Evolutionary conservation across 53 echinoderm and acorn worm genomes (phyloP), one percentile per base, ranked within the genome.

Genomic region (Antedon mediterranea): DNA sequence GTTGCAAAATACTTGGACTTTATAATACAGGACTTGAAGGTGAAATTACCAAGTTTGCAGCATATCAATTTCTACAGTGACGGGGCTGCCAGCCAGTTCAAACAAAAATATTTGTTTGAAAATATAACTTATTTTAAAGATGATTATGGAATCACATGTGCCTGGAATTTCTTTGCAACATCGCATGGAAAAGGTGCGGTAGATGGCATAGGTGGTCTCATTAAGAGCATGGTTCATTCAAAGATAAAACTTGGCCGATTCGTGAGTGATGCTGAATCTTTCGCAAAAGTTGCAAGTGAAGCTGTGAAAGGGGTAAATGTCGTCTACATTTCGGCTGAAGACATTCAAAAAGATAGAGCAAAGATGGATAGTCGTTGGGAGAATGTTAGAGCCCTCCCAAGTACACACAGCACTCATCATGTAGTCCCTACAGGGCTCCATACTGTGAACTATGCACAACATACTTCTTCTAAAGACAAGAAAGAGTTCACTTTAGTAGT

Each of bases 51-150:
- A 0, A 9, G 0, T 7, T 18, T 82, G 0, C 34, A 81, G 23
- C 5, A 0, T 0, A 32, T 80, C 28, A 2, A 57, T 29, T 85
- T 75, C 5, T 85, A 78, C 31, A 81, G 76, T 0, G 85, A 85
- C 76, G 81, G 85, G 0, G 80, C 85, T 0, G 85, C 79, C 0
- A 84, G 84, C 43, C 84, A 84, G 73, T 84, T 84, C 76, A 80
- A 85, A 71, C 34, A 85, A 3, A 28, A 43, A 43, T 85, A 30
- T 77, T 33, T 81, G 34, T 85, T 85, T 43, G 32, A 85, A 4
- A 81, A 85, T 26, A 30, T 77, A 4, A 79, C 84, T 9, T 74
- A 74, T 29, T 43, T 70, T 32, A 73, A 79, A 30, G 73, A 84
- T 30, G 43, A 34, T 29, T 79, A 79, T 43, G 43, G 31, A 29